A percentile compares a stretch with the other conserved stretches of the same genome.
Evolutionary conservation across 1,140 invertebrate genomes (phyloP).

Genomic region (Drosophila persimilis): DNA sequence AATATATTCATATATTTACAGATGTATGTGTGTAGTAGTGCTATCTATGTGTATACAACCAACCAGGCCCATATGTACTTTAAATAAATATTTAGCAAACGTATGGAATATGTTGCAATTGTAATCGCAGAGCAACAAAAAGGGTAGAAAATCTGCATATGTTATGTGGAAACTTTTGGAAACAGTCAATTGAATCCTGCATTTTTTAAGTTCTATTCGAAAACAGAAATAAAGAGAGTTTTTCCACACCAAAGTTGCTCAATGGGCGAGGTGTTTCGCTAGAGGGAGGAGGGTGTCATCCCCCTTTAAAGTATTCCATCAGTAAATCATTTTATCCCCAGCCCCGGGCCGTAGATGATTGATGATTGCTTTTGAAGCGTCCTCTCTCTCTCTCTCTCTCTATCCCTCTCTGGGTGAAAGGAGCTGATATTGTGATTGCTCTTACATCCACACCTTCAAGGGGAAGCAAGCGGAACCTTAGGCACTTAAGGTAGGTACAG

Average conservation of each 20-base stretch:
- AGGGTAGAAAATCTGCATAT: constrained; percentile 48
- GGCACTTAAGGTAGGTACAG: no score
- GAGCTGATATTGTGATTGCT: constrained; percentile 23
- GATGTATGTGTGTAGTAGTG: constrained; percentile 45
- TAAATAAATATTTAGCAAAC: constrained; percentile 54
- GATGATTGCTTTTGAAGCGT: constrained; percentile 33
- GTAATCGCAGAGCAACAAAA: constrained; percentile 28
- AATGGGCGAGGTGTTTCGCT: neutral
- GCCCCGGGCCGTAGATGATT: constrained; percentile 28
- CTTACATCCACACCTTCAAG: neutral
- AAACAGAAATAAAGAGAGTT: constrained; percentile 52
- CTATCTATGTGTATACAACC: constrained; percentile 41
- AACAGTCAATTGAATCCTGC: constrained; percentile 60
- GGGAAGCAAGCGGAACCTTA: no score
- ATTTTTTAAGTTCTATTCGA: constrained; percentile 51
- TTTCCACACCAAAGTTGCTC: constrained; percentile 24
- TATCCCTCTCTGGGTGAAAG: neutral
- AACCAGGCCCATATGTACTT: constrained; percentile 29
- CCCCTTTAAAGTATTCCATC: constrained; percentile 10
- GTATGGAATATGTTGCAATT: constrained; percentile 39
- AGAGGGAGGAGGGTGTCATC: neutral
- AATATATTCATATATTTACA: constrained; percentile 36
- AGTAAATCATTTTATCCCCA: constrained; percentile 1
- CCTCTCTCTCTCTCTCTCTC: no score
- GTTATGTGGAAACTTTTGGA: constrained; percentile 38